These are phyloP conservation scores for Neelides sp. DNA, from an alignment of 1,140 invertebrate species.

Conservation along the genomic window DNA sequence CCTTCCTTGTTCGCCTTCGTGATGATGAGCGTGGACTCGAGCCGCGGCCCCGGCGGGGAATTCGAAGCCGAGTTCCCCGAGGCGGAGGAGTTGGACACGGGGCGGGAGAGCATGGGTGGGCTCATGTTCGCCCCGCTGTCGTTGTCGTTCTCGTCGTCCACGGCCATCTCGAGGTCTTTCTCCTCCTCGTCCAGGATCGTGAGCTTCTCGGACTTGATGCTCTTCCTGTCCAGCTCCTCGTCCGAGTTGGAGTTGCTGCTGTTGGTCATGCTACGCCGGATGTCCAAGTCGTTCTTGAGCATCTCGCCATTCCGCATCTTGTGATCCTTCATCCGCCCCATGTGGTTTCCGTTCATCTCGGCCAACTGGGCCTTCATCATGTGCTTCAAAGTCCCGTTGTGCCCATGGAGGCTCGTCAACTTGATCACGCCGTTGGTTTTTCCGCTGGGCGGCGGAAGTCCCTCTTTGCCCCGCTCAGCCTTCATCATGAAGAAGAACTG, in stretches of 20 bases:
- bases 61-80: neutral
- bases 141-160: neutral
- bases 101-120: neutral
- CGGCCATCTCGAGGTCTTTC: neutral
- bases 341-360: neutral
- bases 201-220: neutral
- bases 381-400: too few species aligned
- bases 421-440: too few species aligned
- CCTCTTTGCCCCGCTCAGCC: conserved; percentile 35
- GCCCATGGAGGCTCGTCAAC: too few species aligned
- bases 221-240: neutral
- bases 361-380: neutral
- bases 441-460: conserved; percentile 25
- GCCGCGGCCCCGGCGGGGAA: conserved; percentile 3
- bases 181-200: neutral
- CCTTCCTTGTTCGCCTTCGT: conserved; percentile 19
- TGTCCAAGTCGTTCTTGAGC: neutral
- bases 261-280: neutral
- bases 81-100: conserved; percentile 11
- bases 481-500: conserved; percentile 39
- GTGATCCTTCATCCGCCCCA: neutral
- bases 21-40: conserved; percentile 19
- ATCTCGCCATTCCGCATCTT: neutral
- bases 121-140: too few species aligned
- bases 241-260: neutral